Evolutionary conservation across 30 jellyfish, hydroid and myxozoan genomes (phyloP).

Genomic region (Cassiopea andromeda): DNA sequence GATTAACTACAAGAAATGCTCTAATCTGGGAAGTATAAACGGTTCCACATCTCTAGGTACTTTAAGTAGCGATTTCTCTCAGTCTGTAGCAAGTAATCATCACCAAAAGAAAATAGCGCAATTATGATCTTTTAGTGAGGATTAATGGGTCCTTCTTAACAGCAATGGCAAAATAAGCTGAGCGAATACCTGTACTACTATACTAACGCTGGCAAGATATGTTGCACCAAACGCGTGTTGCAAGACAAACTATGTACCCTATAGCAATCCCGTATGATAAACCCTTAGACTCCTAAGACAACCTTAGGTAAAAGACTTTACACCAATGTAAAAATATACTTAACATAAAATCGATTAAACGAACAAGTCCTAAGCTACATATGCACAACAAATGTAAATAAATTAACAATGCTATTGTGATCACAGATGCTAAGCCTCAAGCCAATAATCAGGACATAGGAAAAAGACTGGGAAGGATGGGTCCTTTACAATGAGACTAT

Average conservation of each 20-base stretch:
- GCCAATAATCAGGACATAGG: background rate
- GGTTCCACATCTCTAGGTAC: too few species aligned
- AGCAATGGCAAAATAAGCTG: background rate
- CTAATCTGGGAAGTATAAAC: too few species aligned
- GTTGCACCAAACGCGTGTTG: background rate
- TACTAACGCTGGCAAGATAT: background rate
- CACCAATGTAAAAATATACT: constrained; percentile 55
- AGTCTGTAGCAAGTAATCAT: too few species aligned
- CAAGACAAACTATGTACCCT: background rate
- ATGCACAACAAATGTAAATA: constrained; percentile 49
- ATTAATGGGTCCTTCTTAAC: too few species aligned
- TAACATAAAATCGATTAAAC: constrained; percentile 23
- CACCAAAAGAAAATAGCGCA: too few species aligned
- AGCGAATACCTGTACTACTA: background rate
- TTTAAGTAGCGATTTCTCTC: too few species aligned
- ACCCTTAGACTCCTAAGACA: constrained; percentile 30
- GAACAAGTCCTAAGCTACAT: constrained; percentile 29
- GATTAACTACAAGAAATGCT: too few species aligned
- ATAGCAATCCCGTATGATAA: background rate
- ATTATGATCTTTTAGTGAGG: too few species aligned
- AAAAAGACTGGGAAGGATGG: background rate
- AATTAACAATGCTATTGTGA: constrained; percentile 12
- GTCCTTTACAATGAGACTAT: background rate
- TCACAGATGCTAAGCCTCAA: background rate
- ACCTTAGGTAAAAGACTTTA: constrained; percentile 68